Evolutionary conservation across 2,797 vertebrate genomes (phyloP).

Genomic region (Sebastes matsubarae): DNA sequence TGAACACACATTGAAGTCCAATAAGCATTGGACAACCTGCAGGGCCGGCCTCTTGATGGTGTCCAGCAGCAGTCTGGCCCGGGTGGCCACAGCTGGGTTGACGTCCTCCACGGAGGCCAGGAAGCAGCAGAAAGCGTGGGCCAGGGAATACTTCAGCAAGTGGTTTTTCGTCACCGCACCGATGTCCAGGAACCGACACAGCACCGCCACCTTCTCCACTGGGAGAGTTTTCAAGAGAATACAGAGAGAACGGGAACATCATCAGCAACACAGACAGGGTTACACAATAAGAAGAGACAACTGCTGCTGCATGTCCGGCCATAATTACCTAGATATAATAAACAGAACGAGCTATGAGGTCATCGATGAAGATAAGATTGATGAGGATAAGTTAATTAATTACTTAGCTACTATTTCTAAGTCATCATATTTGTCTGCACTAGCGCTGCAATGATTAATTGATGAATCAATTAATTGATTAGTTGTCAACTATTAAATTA

Average conservation of each 20-base stretch:
- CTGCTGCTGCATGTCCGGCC: background rate
- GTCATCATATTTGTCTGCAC: background rate
- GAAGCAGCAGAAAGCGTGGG: constrained; percentile 98
- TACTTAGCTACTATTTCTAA: background rate
- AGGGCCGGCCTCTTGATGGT: constrained; percentile 96
- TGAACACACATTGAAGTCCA: background rate
- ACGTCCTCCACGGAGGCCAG: constrained; percentile 97
- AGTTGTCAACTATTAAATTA: too few species aligned
- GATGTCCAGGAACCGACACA: constrained; percentile 98
- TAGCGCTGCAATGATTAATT: too few species aligned
- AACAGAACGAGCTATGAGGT: constrained; percentile 16
- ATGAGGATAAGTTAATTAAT: background rate
- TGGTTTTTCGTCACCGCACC: constrained; percentile 97
- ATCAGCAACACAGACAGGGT: constrained; percentile 8
- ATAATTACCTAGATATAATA: background rate
- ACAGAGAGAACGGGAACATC: background rate
- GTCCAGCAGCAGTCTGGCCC: constrained; percentile 94
- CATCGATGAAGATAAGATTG: background rate
- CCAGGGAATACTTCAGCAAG: constrained; percentile 94
- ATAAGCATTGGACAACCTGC: constrained; percentile 82
- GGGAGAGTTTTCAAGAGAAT: constrained; percentile 30
- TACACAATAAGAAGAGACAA: background rate
- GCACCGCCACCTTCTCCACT: constrained; percentile 98
- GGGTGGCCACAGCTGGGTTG: constrained; percentile 96
- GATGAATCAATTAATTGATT: too few species aligned